Conservation (phyloP, 2,888 invertebrate genomes). For the Liopterus haemorrhoidalis region DNA sequence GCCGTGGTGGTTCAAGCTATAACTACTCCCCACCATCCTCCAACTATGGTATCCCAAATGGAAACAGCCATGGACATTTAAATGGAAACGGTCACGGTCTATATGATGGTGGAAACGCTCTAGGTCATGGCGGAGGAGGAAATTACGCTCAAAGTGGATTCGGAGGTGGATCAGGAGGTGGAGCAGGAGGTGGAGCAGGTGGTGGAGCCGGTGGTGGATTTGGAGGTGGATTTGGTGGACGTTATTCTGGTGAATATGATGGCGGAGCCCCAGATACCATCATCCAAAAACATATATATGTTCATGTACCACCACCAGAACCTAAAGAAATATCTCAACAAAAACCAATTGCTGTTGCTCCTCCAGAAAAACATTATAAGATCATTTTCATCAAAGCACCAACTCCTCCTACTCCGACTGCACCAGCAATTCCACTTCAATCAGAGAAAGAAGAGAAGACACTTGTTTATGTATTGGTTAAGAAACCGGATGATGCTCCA, state of each 20-base stretch:
- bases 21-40: too few species aligned
- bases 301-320: slow-evolving; percentile 81
- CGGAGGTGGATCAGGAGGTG: slow-evolving; percentile 41
- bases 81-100: slow-evolving; percentile 34
- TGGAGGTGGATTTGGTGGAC: slow-evolving; percentile 40
- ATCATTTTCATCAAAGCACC: slow-evolving; percentile 86
- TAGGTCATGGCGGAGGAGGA: slow-evolving; percentile 35
- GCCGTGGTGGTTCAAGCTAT: too few species aligned
- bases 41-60: too few species aligned
- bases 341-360: slow-evolving; percentile 59
- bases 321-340: slow-evolving; percentile 59
- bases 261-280: slow-evolving; percentile 50
- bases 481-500: slow-evolving; percentile 79
- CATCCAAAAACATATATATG: slow-evolving; percentile 80
- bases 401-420: slow-evolving; percentile 68
- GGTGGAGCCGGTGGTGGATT: slow-evolving; percentile 41
- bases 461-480: slow-evolving; percentile 80
- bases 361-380: slow-evolving; percentile 78
- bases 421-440: slow-evolving; percentile 70
- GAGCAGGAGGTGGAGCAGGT: slow-evolving; percentile 42
- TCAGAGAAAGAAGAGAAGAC: slow-evolving; percentile 84
- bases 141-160: slow-evolving; percentile 47
- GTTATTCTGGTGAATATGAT: slow-evolving; percentile 48
- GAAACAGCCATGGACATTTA: slow-evolving; percentile 38
- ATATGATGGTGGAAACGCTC: slow-evolving; percentile 29